Evolutionary conservation across 2,113 vertebrate genomes (phyloP), one percentile per base, ranked within the genome.

Genomic region (human): DNA sequence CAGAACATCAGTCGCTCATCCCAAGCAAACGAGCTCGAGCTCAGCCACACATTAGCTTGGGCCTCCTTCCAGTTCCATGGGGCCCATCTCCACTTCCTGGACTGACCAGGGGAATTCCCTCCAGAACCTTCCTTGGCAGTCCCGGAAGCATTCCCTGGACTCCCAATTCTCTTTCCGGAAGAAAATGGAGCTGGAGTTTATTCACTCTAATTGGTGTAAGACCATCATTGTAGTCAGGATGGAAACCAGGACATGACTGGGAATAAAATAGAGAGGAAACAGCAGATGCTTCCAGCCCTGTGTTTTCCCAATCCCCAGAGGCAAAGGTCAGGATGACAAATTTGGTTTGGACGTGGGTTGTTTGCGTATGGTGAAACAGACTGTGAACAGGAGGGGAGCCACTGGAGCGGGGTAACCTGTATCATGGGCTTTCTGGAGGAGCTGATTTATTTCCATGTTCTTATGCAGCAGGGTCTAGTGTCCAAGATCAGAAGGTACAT

Each of bases 11-110:
- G 30, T 12, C 48, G 50, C 40, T 38, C 8, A 8, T 68, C 27
- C 25, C 66, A 35, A 1, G 1, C 0, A 4, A 16, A 52, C 2
- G 40, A 35, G 30, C 3, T 35, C 3, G 23, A 35, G 30, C 3
- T 35, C 20, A 35, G 43, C 32, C 73, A 43, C 70, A 35, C 2
- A 14, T 40, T 55, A 30, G 61, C 40, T 9, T 22, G 50, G 25
- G 75, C 43, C 32, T 38, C 40, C 61, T 59, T 52, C 73, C 45
- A 32, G 12, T 7, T 20, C 10, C 2, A 30, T 16, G 30, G 66
- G 32, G 43, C 45, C 40, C 40, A 75, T 13, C 30, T 86, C 35
- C 1, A 6, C 66, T 81, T 92, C 84, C 55, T 68, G 43, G 57
- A 35, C 35, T 40, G n/a, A 32, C 50, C 11, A 7, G 73, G 23